These are phyloP conservation scores for Labroides dimidiatus DNA, from an alignment of 2,797 vertebrate species.

Conservation along the genomic window DNA sequence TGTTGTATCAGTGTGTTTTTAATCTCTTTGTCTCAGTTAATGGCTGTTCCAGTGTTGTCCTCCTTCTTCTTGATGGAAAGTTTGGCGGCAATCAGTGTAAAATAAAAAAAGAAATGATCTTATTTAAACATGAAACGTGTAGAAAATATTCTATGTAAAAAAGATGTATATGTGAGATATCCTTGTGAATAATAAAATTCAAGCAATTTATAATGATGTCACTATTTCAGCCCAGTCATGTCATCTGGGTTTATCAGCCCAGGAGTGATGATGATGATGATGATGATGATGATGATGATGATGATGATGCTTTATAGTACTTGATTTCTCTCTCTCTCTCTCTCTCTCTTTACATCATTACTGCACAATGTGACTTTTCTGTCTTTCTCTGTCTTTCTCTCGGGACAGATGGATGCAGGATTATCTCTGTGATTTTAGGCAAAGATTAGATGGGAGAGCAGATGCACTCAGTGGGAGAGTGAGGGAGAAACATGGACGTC, in stretches of 20 bases:
- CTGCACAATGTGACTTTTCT: conserved; percentile 48
- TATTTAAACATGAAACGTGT: conserved; percentile 62
- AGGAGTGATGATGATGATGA: conserved; percentile 22
- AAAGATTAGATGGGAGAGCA: conserved; percentile 86
- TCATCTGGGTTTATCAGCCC: conserved; percentile 33
- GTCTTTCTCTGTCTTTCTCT: conserved; percentile 57
- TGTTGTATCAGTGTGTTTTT: conserved; percentile 74
- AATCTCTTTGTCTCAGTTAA: conserved; percentile 71
- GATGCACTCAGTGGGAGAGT: conserved; percentile 85
- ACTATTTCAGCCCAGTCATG: conserved; percentile 43
- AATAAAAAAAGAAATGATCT: conserved; percentile 35
- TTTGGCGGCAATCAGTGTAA: conserved; percentile 61
- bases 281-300: conserved; percentile 34
- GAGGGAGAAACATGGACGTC: conserved; percentile 66
- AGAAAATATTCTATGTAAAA: conserved; percentile 73
- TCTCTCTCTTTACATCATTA: conserved; percentile 25
- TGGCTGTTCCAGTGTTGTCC: conserved; percentile 67
- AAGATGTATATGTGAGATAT: conserved; percentile 81
- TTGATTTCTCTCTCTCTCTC: conserved; percentile 10
- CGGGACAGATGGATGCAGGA: conserved; percentile 84
- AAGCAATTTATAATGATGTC: conserved; percentile 56
- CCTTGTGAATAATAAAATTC: conserved; percentile 83
- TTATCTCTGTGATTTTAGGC: conserved; percentile 86
- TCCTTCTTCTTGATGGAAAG: conserved; percentile 65
- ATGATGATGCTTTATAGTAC: conserved; percentile 45